These are phyloP conservation scores for Loxodonta africana DNA, from an alignment of 2,113 vertebrate genomes.

Conservation along the genomic window DNA sequence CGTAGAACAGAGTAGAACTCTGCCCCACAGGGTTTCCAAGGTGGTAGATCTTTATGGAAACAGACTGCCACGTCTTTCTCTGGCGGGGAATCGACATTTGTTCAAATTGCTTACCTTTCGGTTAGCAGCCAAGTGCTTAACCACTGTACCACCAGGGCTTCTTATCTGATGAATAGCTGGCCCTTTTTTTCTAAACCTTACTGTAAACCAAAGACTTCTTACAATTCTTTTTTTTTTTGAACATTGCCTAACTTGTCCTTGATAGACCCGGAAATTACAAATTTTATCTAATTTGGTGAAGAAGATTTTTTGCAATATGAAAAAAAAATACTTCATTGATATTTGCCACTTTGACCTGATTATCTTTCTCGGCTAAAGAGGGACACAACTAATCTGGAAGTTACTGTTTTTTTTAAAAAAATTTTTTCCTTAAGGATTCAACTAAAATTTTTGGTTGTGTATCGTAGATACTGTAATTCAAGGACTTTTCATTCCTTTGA, in stretches of 20 bases:
- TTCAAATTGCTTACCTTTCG: neutral
- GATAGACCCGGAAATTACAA: neutral
- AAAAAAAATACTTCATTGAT: neutral
- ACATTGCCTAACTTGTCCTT: neutral
- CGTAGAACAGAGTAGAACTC: neutral
- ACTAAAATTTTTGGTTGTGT: neutral
- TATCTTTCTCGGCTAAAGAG: constrained; percentile 29
- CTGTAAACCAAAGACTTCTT: neutral
- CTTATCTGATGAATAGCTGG: neutral
- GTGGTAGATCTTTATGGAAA: neutral
- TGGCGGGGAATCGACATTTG: neutral
- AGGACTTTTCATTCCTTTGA: constrained; percentile 8
- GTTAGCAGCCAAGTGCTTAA: neutral
- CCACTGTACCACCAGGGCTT: neutral
- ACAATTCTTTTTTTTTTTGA: neutral
- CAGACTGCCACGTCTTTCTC: neutral
- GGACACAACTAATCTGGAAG: neutral
- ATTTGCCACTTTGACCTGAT: constrained; percentile 31
- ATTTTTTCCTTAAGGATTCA: neutral
- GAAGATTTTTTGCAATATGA: neutral
- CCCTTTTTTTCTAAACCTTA: neutral
- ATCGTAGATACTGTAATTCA: neutral
- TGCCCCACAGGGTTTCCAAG: neutral
- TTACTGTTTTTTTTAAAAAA: neutral
- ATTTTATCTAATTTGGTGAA: constrained; percentile 19